Evolutionary conservation across 2,113 vertebrate species (phyloP), one percentile per base, ranked within the genome.

Genomic region (Astur gentilis): DNA sequence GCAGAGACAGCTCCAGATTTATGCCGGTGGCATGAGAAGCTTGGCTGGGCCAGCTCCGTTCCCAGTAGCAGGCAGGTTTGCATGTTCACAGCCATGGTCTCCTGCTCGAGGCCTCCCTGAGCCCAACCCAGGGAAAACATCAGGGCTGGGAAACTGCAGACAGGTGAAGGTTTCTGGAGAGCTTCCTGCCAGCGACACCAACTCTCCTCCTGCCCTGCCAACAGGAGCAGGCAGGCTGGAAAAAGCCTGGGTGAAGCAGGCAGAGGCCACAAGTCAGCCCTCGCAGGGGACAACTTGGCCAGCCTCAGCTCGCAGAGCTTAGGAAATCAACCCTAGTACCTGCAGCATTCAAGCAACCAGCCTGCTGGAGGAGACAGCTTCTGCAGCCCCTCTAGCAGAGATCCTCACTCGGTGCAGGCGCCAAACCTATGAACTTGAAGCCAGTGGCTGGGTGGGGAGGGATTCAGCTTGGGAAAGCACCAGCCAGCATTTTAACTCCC

Each of bases 321-420:
- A 21, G 15, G 42, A 55, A 70, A 70, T 23, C 45, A 66, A 38
- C 8, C 15, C 19, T 5, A 4, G 31, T 6, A 40, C 61, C 25
- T 47, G 18, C 27, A 40, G 85, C 7, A 1, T 36, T 36, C 27
- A 23, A 42, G 61, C 32, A 44, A 17, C 25, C 52, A 61, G 52
- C 11, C 40, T 32, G 22, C 42, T 34, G 4, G 19, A 81, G 60
- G 12, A 45, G 32, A 15, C 32, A 18, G 38, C 32, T 73, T 12
- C 55, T 55, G 27, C 0, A 0, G 21, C 25, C 13, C 17, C 40
- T 40, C 57, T 11, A 38, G 50, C 42, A 54, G 31, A 80, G 36
- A 21, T 11, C 16, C 9, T 31, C 0, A 0, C 25, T 61, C 22
- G 0, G 7, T 10, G 16, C 20, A 64, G 22, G 31, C 1, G 0